Percentiles rank a stretch among this genome's conserved stretches.
Evolutionary conservation across 2,113 vertebrate species (phyloP).

Genomic region (Polypterus bichir): DNA sequence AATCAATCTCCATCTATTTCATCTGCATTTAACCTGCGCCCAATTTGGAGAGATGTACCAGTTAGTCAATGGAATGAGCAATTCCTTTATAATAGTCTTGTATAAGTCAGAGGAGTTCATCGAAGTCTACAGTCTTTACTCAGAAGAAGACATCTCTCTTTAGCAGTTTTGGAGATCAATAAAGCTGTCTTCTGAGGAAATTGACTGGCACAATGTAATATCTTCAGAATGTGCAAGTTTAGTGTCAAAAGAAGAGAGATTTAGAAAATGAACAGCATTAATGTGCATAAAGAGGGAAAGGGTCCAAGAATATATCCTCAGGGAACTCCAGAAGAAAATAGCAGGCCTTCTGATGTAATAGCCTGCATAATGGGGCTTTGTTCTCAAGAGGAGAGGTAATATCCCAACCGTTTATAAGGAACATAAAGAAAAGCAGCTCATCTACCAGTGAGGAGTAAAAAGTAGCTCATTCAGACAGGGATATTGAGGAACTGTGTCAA

Average conservation of each 20-base stretch:
- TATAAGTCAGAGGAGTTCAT: not conserved
- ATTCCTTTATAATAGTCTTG: too few relatives aligned
- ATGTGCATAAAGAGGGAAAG: constrained; percentile 1
- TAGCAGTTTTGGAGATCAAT: constrained; percentile 1
- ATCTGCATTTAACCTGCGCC: too few relatives aligned
- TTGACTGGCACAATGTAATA: constrained; percentile 3
- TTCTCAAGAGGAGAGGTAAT: constrained; percentile 4
- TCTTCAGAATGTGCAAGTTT: constrained; percentile 3
- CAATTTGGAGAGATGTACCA: too few relatives aligned
- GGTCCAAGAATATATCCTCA: constrained; percentile 3
- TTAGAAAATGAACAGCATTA: constrained; percentile 6
- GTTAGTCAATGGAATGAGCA: too few relatives aligned
- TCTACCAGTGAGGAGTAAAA: not conserved
- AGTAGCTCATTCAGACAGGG: constrained; percentile 1
- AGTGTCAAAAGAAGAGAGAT: constrained; percentile 2
- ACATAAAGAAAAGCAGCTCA: constrained; percentile 7
- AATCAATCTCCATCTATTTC: too few relatives aligned
- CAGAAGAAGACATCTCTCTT: not conserved
- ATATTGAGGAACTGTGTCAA: constrained; percentile 4
- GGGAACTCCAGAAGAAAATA: constrained; percentile 2
- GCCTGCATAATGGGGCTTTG: constrained; percentile 6
- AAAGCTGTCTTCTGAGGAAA: constrained; percentile 1
- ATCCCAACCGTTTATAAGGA: constrained; percentile 6
- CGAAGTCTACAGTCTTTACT: not conserved
- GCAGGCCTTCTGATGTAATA: constrained; percentile 1